phyloP scores from a whole-genome alignment of 2,113 vertebrate genomes.

The Nycticorax nycticorax region DNA sequence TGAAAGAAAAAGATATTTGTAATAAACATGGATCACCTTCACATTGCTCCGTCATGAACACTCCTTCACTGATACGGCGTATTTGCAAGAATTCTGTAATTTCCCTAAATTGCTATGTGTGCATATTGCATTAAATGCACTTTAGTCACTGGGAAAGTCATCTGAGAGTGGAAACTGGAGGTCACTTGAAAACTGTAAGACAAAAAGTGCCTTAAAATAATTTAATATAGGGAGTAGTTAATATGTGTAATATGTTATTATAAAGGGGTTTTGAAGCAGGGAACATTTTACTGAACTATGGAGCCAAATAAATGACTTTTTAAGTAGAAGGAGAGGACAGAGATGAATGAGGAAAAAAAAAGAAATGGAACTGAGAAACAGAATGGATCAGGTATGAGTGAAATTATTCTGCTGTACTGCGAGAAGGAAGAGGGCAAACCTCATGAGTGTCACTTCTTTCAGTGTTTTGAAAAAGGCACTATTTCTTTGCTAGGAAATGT shows the following conservation, averaged over 20 bases:
- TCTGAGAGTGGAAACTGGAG: not conserved
- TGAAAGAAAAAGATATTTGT: not conserved
- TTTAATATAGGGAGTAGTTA: slow-evolving; percentile 16
- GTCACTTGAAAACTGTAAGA: slow-evolving; percentile 9
- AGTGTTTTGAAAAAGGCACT: slow-evolving; percentile 15
- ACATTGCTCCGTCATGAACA: not conserved
- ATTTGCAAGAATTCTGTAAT: slow-evolving; percentile 25
- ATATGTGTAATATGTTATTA: slow-evolving; percentile 32
- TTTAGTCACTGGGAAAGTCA: not conserved
- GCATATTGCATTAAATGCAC: not conserved
- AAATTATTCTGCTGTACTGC: slow-evolving; percentile 35
- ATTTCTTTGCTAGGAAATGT: slow-evolving; percentile 55
- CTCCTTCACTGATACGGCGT: not conserved
- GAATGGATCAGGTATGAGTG: slow-evolving; percentile 14
- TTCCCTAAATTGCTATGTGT: not conserved
- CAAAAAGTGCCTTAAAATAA: slow-evolving; percentile 31
- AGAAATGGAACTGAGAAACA: slow-evolving; percentile 11
- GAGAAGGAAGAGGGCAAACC: slow-evolving; percentile 50
- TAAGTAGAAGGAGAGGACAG: not conserved
- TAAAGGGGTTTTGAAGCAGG: slow-evolving; percentile 21
- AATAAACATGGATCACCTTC: slow-evolving; percentile 4
- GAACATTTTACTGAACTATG: slow-evolving; percentile 18
- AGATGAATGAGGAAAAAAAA: not conserved
- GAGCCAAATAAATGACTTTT: slow-evolving; percentile 23
- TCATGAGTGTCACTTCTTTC: slow-evolving; percentile 50